These are phyloP conservation scores for Apantesis nais DNA, from an alignment of 2,888 invertebrate species.

Conservation along the genomic window DNA sequence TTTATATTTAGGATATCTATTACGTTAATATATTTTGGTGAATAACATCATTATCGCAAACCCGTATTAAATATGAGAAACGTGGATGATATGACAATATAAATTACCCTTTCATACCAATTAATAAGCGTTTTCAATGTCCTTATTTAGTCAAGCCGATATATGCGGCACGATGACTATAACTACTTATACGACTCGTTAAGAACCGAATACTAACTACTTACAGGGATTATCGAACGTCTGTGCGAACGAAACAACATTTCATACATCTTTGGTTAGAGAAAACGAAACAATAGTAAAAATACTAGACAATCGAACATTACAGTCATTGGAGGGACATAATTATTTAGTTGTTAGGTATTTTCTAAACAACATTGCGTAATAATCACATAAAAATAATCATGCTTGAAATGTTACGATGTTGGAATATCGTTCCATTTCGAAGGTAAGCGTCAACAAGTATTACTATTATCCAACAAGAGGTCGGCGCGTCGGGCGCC, in stretches of 20 bases:
- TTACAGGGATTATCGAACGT: conserved; percentile 78
- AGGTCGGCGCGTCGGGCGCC: conserved; percentile 34
- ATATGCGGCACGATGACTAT: conserved; percentile 76
- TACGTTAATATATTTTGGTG: conserved; percentile 83
- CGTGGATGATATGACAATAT: conserved; percentile 86
- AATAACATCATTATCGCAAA: conserved; percentile 86
- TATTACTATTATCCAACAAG: conserved; percentile 74
- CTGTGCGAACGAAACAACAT: conserved; percentile 72
- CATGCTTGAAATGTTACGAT: conserved; percentile 79
- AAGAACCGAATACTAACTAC: conserved; percentile 82
- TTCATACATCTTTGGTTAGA: conserved; percentile 83
- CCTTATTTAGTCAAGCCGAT: conserved; percentile 81
- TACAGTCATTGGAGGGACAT: conserved; percentile 85
- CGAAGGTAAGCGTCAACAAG: conserved; percentile 83
- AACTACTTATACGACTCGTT: conserved; percentile 81
- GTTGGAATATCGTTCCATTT: conserved; percentile 72
- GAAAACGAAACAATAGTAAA: conserved; percentile 79
- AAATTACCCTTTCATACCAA: conserved; percentile 87
- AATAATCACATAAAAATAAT: conserved; percentile 81
- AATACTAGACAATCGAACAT: conserved; percentile 80
- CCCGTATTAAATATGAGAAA: conserved; percentile 86
- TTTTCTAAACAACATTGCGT: conserved; percentile 83
- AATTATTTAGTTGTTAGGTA: conserved; percentile 80
- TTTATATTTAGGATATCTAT: conserved; percentile 81
- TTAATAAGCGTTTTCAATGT: conserved; percentile 87